Percentiles rank a stretch among this genome's conserved stretches.
Evolutionary conservation across 2,797 vertebrate species (phyloP).

Genomic region (Psittacula echo): DNA sequence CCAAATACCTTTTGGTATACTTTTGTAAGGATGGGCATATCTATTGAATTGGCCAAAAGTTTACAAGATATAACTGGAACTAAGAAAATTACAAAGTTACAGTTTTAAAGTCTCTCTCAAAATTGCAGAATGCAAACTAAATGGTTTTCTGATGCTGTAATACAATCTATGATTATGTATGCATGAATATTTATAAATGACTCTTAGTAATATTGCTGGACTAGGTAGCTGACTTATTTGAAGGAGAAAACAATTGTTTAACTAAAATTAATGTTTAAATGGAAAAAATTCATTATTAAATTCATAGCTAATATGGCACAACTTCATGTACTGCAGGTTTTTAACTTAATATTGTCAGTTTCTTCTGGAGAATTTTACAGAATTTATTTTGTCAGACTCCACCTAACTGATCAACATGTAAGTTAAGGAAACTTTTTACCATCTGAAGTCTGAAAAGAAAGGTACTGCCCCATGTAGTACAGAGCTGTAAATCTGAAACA

Average conservation of each 20-base stretch:
- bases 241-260: background rate
- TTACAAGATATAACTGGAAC: background rate
- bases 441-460: background rate
- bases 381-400: background rate
- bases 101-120: background rate
- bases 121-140: background rate
- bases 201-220: background rate
- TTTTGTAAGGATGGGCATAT: background rate
- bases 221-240: background rate
- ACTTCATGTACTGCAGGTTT: background rate
- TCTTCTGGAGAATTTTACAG: background rate
- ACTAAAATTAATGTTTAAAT: conserved; percentile 2
- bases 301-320: background rate
- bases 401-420: background rate
- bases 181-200: background rate
- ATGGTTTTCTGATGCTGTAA: background rate
- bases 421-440: background rate
- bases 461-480: background rate
- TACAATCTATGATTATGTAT: background rate
- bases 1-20: background rate
- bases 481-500: background rate
- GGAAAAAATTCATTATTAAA: background rate
- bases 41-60: background rate
- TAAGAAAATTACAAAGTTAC: background rate
- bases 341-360: background rate